Percentiles rank a stretch among this genome's conserved stretches.
Conservation (phyloP, 2,113 vertebrate genomes). For the Pangasianodon gigas region DNA sequence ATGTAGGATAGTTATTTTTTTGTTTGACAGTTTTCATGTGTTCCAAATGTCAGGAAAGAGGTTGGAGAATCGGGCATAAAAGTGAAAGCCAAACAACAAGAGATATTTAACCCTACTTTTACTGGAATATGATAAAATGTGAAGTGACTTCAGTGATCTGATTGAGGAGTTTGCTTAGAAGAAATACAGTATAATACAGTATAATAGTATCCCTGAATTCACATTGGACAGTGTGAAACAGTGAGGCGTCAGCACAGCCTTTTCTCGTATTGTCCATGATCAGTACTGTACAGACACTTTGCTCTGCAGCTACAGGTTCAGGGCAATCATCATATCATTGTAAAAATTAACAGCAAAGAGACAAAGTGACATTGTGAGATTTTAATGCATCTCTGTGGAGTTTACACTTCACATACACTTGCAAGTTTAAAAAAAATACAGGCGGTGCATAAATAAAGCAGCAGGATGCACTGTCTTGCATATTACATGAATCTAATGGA, state of each 20-base stretch:
- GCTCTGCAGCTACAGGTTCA: neutral
- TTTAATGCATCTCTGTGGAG: neutral
- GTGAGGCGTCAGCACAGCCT: neutral
- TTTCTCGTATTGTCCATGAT: neutral
- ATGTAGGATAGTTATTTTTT: neutral
- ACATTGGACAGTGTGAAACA: neutral
- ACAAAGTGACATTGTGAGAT: neutral
- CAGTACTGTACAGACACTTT: neutral
- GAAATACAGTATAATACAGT: neutral
- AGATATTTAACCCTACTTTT: neutral
- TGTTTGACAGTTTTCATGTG: neutral
- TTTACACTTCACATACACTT: neutral
- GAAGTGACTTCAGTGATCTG: neutral
- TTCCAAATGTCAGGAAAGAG: neutral
- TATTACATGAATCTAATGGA: neutral
- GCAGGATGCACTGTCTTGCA: neutral
- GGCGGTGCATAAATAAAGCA: neutral
- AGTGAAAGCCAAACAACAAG: neutral
- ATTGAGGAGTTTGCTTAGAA: neutral
- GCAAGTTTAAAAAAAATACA: neutral
- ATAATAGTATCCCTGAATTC: neutral
- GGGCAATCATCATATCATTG: neutral
- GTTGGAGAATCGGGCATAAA: neutral
- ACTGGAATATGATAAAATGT: neutral
- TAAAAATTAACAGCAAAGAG: neutral